These are phyloP conservation scores for Drosophila meridionalis DNA, from an alignment of 2,888 invertebrate genomes.

Conservation along the genomic window DNA sequence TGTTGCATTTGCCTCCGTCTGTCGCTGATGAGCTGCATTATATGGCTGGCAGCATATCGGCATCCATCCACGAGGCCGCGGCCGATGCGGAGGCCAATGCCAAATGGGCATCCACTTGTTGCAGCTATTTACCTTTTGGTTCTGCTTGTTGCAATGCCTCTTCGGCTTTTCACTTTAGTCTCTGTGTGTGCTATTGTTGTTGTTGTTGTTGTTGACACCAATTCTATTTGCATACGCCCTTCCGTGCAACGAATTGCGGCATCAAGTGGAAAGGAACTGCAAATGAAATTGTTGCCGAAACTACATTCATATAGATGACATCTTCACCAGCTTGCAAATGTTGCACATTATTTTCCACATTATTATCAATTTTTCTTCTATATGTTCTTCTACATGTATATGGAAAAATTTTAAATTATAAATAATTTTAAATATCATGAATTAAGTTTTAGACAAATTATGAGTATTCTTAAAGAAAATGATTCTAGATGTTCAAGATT, in stretches of 20 bases:
- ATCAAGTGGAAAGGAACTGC: constrained; percentile 28
- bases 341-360: constrained; percentile 4
- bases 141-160: constrained; percentile 70
- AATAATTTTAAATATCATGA: neutral
- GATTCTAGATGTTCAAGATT: no score
- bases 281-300: constrained; percentile 22
- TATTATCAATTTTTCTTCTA: neutral
- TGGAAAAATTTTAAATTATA: neutral
- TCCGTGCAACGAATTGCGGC: constrained; percentile 19
- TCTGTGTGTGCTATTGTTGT: constrained; percentile 30
- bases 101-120: constrained; percentile 75
- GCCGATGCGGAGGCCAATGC: constrained; percentile 61
- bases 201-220: constrained; percentile 54
- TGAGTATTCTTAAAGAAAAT: no score
- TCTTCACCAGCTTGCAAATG: neutral
- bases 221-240: constrained; percentile 69
- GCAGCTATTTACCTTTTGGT: constrained; percentile 79
- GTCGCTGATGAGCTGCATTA: constrained; percentile 79
- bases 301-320: constrained; percentile 11
- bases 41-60: constrained; percentile 71
- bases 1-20: constrained; percentile 77
- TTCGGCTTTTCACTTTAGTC: constrained; percentile 60
- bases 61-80: constrained; percentile 59
- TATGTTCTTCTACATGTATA: neutral
- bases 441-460: no score